phyloP scores from a whole-genome alignment of 2,888 invertebrate genomes.

The Tetragonisca angustula region DNA sequence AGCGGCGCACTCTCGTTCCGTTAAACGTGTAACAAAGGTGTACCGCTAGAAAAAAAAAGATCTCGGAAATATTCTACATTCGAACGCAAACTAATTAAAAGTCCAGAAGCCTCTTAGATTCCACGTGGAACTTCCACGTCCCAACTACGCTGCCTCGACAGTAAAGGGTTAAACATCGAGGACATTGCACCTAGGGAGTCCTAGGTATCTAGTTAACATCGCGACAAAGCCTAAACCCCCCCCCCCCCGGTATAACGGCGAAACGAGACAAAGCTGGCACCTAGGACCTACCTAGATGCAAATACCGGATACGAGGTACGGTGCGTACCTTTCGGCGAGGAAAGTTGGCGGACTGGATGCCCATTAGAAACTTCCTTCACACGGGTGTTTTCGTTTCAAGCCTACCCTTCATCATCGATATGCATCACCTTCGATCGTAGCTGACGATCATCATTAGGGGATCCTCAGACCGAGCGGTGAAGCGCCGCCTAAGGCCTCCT shows the following conservation, averaged over 20 bases:
- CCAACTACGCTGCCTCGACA: too few relatives aligned
- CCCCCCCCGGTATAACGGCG: not conserved
- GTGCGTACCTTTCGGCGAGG: conserved; percentile 38
- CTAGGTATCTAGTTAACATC: not conserved
- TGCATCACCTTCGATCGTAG: conserved; percentile 68
- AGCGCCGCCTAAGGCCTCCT: conserved; percentile 53
- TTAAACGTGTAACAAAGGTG: too few relatives aligned
- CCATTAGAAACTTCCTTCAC: conserved; percentile 62
- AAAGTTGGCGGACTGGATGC: conserved; percentile 44
- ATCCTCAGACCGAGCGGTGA: conserved; percentile 49
- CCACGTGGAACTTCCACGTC: too few relatives aligned
- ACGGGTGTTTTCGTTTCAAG: conserved; percentile 43
- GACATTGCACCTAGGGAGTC: not conserved
- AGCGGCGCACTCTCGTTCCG: too few relatives aligned
- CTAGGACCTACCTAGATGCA: conserved; percentile 24
- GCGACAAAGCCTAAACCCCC: not conserved
- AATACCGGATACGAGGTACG: conserved; percentile 4
- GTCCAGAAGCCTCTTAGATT: too few relatives aligned
- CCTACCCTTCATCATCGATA: conserved; percentile 60
- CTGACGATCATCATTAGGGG: conserved; percentile 59
- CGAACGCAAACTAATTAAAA: too few relatives aligned
- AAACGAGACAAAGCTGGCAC: conserved; percentile 10
- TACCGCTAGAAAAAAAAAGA: too few relatives aligned
- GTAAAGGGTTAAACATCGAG: not conserved
- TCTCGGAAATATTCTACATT: too few relatives aligned